Base-by-base conservation (phyloP, 1,140 invertebrate genomes). In the Caenorhabditis tropicalis region DNA sequence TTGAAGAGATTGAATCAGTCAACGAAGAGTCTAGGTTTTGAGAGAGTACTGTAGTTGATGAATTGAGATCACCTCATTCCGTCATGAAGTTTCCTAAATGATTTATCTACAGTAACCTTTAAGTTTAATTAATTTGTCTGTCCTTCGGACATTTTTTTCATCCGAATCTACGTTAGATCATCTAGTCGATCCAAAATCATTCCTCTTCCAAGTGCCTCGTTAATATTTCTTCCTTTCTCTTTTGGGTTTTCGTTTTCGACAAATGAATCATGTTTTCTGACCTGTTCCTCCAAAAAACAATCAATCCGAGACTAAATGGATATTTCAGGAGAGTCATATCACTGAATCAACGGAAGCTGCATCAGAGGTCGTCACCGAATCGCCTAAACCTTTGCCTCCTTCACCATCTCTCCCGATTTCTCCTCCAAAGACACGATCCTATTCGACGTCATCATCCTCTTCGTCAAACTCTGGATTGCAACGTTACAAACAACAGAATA, bases 361-460 rank as follows among this genome's bases (percentile, higher is more conserved):
- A 16, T 5, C n/a, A 24, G 36, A 74, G 36, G 21, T 43, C 65
- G 33, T 74, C 53, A 56, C 53, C 65, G 65, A 74, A 74, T 74
- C 65, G 43, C 36, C 36, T 4, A 43, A 24, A 43, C 65, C 65
- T 43, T n/a, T 43, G 12, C 36, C 36, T 43, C 33, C 36, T n/a
- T 36, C 65, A 12, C 36, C 33, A 43, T 21, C 65, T 24, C 65
- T 21, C 7, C 65, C 65, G 10, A n/a, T 15, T 43, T 27, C 24
- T 24, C n/a, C 36, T 43, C 27, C 36, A 12, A 43, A 74, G 36
- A 16, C 12, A 24, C 65, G 21, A 9, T 33, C 65, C 19, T 74
- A 74, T 43, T 43, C 65, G 36, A 74, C 65, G 65, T 74, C 58
- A 65, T 65, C 53, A 5, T 56, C 58, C n/a, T 65, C 65, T 74